phyloP scores from a whole-genome alignment of 2,888 invertebrate species.

The Eupithecia inturbata region DNA sequence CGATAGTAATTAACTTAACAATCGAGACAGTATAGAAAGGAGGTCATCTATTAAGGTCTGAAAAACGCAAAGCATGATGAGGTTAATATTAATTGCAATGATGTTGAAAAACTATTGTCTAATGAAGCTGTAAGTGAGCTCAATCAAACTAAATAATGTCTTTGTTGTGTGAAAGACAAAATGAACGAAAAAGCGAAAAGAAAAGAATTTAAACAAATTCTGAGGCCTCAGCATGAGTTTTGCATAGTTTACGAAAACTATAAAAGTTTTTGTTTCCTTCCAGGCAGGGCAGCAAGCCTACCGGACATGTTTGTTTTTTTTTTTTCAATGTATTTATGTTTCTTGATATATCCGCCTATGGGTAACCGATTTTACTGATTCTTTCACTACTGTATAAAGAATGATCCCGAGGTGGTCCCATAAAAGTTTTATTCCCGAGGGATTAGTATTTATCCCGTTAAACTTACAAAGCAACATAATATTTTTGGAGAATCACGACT shows the following conservation, averaged over 20 bases:
- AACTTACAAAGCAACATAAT: too few species aligned
- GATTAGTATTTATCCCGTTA: too few species aligned
- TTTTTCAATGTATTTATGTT: too few species aligned
- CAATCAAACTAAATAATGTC: background rate
- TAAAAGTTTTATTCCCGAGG: too few species aligned
- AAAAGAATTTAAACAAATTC: background rate
- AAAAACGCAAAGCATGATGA: slow-evolving; percentile 10
- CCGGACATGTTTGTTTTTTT: too few species aligned
- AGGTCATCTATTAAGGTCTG: background rate
- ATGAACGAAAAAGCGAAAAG: background rate
- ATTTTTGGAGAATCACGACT: too few species aligned
- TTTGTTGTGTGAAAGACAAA: background rate
- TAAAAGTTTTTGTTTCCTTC: background rate
- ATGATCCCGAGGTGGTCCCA: too few species aligned
- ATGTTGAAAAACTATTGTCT: slow-evolving; percentile 10
- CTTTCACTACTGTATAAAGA: too few species aligned
- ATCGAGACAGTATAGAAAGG: slow-evolving; percentile 23
- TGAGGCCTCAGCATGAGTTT: too few species aligned
- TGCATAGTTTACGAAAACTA: background rate
- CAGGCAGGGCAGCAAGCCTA: too few species aligned
- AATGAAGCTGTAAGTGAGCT: background rate
- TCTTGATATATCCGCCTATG: too few species aligned
- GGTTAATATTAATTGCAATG: slow-evolving; percentile 9
- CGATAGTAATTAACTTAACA: slow-evolving; percentile 28
- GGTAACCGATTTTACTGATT: too few species aligned